Base-by-base conservation (phyloP, 2,797 vertebrate species). In the Apodemus agrarius region DNA sequence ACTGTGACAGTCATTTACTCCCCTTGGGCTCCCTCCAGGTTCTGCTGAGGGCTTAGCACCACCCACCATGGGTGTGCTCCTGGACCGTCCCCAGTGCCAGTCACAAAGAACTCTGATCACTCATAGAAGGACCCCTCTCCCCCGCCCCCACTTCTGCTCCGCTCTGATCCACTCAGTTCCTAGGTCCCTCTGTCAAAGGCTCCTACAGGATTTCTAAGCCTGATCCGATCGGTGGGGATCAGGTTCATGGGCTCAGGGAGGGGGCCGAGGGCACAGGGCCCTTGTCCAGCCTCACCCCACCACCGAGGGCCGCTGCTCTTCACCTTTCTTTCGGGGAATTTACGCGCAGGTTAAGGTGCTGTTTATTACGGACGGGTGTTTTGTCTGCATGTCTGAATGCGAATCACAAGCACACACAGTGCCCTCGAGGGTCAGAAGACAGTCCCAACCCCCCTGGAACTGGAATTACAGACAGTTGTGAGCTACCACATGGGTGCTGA, bases 281-380 rank as follows among this genome's bases (percentile, higher is more conserved):
- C 31, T 5, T 0, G 54, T n/a, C 14, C 10, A 16, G 69, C 34
- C 40, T 29, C 6, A 24, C 6, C 13, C 16, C 0, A 0, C 17
- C 19, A 1, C 46, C 79, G 43, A 22, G 43, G 8, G 61, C 87
- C 1, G 12, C 65, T 13, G 2, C 1, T 40, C 79, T 87, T 29
- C 31, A 1, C 72, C 21, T 63, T 43, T 10, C 46, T 40, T 37
- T 57, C 67, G 11, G 40, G 8, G 43, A 46, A 89, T 78, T 81
- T 74, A 49, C 4, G 16, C 16, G 34, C 0, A 0, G 9, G 19
- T 43, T 46, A 63, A 65, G 26, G 59, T 46, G 16, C 9, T 63
- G 10, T 84, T 65, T 65, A 46, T 21, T 46, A 34, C 12, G 29
- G 12, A 43, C 34, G 16, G 2, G 61, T 4, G 26, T 63, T 63